These are phyloP conservation scores for Allolobophora icterica DNA, from an alignment of 2,888 invertebrate species.

Conservation along the genomic window DNA sequence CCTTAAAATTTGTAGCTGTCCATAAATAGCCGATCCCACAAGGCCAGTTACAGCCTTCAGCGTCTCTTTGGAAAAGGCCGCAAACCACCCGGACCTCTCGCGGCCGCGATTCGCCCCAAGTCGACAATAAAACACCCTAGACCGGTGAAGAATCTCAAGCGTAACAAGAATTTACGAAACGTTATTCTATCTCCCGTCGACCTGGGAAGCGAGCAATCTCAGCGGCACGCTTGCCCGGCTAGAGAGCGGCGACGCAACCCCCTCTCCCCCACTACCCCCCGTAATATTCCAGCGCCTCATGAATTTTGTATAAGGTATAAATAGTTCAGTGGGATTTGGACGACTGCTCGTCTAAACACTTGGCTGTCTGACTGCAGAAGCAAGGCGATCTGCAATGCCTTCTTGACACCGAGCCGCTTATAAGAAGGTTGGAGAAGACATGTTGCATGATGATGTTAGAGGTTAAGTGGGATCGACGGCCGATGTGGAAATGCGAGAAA, in stretches of 20 bases:
- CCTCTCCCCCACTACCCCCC: no score
- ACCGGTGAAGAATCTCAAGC: not conserved
- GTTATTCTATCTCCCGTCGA: not conserved
- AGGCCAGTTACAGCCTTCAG: not conserved
- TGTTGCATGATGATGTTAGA: not conserved
- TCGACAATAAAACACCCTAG: not conserved
- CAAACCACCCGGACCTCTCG: not conserved
- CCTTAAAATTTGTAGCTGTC: not conserved
- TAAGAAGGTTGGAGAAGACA: not conserved
- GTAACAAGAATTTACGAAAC: constrained; percentile 17
- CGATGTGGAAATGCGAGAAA: not conserved
- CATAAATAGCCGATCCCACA: not conserved
- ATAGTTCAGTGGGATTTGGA: not conserved
- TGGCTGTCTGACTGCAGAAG: no score
- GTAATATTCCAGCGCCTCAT: not conserved
- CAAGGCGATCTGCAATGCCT: not conserved
- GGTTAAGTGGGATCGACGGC: not conserved
- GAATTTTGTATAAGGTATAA: not conserved
- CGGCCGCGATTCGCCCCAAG: not conserved
- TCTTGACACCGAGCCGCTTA: not conserved
- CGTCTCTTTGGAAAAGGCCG: not conserved
- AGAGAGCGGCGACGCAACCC: no score
- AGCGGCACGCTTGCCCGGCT: not conserved
- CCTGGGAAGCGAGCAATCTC: not conserved
- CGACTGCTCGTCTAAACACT: not conserved